Conservation (phyloP, 2,113 vertebrate genomes). For the Vidua chalybeata region DNA sequence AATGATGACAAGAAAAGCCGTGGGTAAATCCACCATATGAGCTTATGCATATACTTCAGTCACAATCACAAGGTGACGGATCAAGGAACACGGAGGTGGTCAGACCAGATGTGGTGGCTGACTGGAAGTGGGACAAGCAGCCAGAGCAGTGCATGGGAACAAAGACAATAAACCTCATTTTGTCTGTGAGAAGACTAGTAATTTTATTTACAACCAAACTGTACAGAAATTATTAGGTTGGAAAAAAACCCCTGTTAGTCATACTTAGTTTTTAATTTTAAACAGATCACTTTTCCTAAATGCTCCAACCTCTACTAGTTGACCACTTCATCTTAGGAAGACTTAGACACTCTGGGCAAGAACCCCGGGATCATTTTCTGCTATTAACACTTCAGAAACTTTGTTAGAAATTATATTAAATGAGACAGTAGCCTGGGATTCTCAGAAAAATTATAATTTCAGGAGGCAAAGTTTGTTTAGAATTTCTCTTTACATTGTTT, state of each 20-base stretch:
- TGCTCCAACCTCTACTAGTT: neutral
- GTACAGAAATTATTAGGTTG: neutral
- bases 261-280: neutral
- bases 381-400: neutral
- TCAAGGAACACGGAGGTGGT: neutral
- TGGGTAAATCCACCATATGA: neutral
- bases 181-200: neutral
- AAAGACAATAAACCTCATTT: neutral
- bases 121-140: neutral
- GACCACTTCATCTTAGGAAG: neutral
- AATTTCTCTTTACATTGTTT: neutral
- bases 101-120: neutral
- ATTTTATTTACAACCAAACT: neutral
- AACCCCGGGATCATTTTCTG: neutral
- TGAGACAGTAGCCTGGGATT: neutral
- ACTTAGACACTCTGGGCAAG: neutral
- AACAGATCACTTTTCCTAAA: neutral
- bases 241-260: neutral
- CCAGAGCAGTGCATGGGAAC: accelerated
- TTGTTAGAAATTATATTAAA: neutral
- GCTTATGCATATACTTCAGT: too few relatives aligned
- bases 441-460: accelerated
- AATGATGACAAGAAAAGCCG: neutral
- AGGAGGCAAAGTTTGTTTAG: neutral
- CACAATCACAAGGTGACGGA: too few relatives aligned